Base-by-base conservation (phyloP, 2,797 vertebrate genomes). In the Serranus cabrilla region DNA sequence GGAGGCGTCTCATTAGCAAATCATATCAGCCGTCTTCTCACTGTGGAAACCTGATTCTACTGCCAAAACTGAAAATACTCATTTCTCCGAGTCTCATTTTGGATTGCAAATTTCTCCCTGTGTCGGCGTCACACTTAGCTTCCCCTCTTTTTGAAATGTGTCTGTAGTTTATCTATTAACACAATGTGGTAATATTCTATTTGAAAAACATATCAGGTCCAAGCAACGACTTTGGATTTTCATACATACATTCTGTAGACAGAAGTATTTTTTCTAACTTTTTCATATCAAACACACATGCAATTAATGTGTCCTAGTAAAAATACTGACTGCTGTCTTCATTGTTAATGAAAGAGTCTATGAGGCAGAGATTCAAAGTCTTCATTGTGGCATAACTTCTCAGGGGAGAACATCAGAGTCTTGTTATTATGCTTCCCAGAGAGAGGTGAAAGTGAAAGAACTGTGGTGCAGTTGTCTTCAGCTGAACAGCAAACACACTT, bases 321-420 rank as follows among this genome's bases (percentile, higher is more conserved):
- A n/a, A 46, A 43, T 8, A n/a, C 39, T 6, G 40, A 37, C 55
- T 79, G 0, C 65, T 66, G 45, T 67, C 50, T 39, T 55, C 25
- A 9, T 73, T 59, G 60, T 65, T 80, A 85, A 86, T 78, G 65
- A 85, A 77, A 16, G 73, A 69, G 57, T 71, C 11, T 12, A 21
- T 39, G 37, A 43, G 20, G 50, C 31, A 17, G 39, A 46, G 42
- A 46, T 59, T 76, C 67, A 54, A 51, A 58, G 31, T 16, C n/a
- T 18, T 42, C 1, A 9, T 18, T 39, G 55, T 62, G 58, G 64
- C 42, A 25, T 64, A 37, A 39, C 77, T 74, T 46, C 64, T 51
- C 37, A 0, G 2, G 49, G 59, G 70, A 71, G 45, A 68, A 74
- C 52, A 45, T 67, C 73, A 23, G 47, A n/a, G 52, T 49, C 23